phyloP scores from a whole-genome alignment of 1,140 invertebrate species.

The Eriocheir sinensis region DNA sequence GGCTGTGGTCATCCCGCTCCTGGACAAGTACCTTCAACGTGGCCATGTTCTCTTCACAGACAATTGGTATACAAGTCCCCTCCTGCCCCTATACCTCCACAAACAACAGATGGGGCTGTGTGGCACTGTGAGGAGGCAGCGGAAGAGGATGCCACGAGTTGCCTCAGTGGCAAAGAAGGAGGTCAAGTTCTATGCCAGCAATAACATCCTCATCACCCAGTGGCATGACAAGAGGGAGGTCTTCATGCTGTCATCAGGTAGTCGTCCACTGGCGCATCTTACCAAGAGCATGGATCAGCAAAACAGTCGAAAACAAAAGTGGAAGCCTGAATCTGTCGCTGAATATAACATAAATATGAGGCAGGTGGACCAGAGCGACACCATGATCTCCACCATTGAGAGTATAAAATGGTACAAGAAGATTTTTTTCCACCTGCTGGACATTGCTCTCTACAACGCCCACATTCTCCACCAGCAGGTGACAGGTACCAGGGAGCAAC shows the following conservation, averaged over 20 bases:
- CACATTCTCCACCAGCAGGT: background rate
- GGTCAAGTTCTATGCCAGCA: background rate
- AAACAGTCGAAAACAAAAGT: background rate
- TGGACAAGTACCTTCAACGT: background rate
- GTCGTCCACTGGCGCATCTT: background rate
- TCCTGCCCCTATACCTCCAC: background rate
- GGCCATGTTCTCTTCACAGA: background rate
- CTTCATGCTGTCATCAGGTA: background rate
- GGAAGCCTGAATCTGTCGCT: background rate
- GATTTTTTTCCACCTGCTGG: background rate
- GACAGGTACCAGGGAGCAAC: background rate
- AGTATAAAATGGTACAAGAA: slow-evolving; percentile 17
- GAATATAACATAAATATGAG: background rate
- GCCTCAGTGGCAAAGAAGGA: background rate
- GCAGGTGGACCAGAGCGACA: background rate
- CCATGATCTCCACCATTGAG: background rate
- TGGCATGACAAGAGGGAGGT: background rate
- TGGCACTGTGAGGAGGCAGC: background rate
- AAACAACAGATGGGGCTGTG: slow-evolving; percentile 3
- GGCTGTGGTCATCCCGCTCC: background rate
- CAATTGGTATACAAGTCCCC: slow-evolving; percentile 19
- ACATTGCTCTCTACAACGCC: background rate
- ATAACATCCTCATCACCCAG: background rate
- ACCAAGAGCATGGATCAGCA: background rate
- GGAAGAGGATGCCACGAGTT: background rate